phyloP scores from a whole-genome alignment of 2,113 vertebrate genomes.

The Leptobrachium ailaonicum region DNA sequence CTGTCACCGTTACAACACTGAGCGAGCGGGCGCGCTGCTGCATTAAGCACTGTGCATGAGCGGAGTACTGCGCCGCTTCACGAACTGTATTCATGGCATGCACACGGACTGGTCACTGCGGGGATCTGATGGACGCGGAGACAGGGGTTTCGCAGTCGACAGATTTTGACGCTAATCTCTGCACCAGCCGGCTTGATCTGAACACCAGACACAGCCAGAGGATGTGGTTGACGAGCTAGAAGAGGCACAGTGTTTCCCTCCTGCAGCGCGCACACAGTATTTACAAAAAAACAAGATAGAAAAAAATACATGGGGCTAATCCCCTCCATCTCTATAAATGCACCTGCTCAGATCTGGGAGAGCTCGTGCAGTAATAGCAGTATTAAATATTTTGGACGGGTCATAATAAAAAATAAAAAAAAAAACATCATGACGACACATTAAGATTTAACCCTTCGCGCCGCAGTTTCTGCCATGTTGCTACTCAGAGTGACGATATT shows the following conservation, averaged over 20 bases:
- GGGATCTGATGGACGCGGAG: not conserved
- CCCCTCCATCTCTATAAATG: too few species aligned
- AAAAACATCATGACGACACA: too few species aligned
- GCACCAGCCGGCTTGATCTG: not conserved
- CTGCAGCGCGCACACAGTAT: conserved; percentile 26
- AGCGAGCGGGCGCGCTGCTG: not conserved
- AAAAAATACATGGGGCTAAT: too few species aligned
- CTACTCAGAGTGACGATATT: too few species aligned
- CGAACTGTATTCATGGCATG: not conserved
- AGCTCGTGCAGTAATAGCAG: too few species aligned
- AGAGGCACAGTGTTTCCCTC: conserved; percentile 11
- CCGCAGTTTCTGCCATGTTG: too few species aligned
- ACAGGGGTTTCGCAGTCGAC: not conserved
- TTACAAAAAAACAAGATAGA: too few species aligned
- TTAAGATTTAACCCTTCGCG: too few species aligned
- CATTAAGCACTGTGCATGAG: not conserved
- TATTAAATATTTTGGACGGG: too few species aligned
- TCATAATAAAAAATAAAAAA: too few species aligned
- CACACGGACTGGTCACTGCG: not conserved
- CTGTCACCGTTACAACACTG: not conserved
- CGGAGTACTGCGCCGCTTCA: not conserved
- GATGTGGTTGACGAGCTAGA: conserved; percentile 20
- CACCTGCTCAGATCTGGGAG: too few species aligned
- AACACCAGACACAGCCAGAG: not conserved
- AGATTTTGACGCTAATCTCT: conserved; percentile 6